phyloP scores from a whole-genome alignment of 2,888 invertebrate species.

The Catocala sponsa region DNA sequence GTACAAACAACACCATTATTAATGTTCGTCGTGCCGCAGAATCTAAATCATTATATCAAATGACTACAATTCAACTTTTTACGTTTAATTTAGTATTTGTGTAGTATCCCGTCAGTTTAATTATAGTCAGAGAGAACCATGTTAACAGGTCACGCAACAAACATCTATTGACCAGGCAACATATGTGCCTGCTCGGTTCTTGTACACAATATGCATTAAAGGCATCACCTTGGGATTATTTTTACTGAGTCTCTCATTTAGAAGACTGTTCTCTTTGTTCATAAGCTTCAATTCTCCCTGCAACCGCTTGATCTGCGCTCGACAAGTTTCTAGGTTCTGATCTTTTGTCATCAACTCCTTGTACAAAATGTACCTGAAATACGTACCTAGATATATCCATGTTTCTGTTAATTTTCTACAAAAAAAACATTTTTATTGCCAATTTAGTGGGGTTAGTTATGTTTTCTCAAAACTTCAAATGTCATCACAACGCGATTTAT shows the following conservation, averaged over 20 bases:
- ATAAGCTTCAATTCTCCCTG: conserved; percentile 90
- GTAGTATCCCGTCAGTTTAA: too few relatives aligned
- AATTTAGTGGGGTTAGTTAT: not conserved
- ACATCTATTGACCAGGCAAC: too few relatives aligned
- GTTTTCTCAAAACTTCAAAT: conserved; percentile 5
- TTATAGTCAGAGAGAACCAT: too few relatives aligned
- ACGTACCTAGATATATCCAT: conserved; percentile 69
- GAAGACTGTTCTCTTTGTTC: conserved; percentile 88
- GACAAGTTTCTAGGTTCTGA: conserved; percentile 88
- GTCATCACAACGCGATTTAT: conserved; percentile 31
- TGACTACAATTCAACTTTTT: not conserved
- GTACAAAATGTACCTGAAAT: conserved; percentile 89
- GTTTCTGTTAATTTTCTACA: conserved; percentile 40
- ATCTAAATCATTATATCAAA: not conserved
- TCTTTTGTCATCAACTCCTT: conserved; percentile 90
- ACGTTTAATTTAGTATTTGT: not conserved
- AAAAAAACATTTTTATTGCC: conserved; percentile 33
- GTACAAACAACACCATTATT: not conserved
- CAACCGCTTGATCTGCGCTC: conserved; percentile 88
- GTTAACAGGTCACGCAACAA: too few relatives aligned
- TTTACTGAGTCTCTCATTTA: conserved; percentile 85
- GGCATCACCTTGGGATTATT: conserved; percentile 73
- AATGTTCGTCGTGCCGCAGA: not conserved
- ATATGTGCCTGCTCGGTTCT: too few relatives aligned
- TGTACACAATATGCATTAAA: not conserved